These are phyloP conservation scores for Hecatera dysodea DNA, from an alignment of 2,888 invertebrate species.

Conservation along the genomic window DNA sequence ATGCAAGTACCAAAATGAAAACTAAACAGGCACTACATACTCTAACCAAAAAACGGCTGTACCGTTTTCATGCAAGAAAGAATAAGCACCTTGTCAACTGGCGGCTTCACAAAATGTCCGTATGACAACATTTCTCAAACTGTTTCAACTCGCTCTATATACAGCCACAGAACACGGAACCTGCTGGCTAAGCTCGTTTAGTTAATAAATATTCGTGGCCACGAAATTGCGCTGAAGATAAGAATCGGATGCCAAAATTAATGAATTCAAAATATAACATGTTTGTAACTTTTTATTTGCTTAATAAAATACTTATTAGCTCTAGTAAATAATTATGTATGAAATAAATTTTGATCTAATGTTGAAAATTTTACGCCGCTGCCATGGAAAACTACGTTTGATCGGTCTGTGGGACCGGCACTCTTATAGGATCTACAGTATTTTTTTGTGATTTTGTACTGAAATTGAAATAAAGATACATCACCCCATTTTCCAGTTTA, in stretches of 20 bases:
- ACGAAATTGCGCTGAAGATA: neutral
- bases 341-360: too few species aligned
- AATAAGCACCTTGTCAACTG: slow-evolving; percentile 54
- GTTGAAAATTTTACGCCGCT: too few species aligned
- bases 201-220: neutral
- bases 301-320: too few species aligned
- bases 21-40: neutral
- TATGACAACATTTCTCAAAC: slow-evolving; percentile 65
- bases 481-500: too few species aligned
- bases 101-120: slow-evolving; percentile 50
- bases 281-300: too few species aligned
- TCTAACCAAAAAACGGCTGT: slow-evolving; percentile 26
- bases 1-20: slow-evolving; percentile 1
- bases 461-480: too few species aligned
- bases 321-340: too few species aligned
- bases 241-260: neutral
- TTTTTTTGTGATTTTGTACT: too few species aligned
- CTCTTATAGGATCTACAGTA: too few species aligned
- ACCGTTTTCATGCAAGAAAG: slow-evolving; percentile 34
- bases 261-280: too few species aligned
- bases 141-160: slow-evolving; percentile 49
- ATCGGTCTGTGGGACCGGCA: too few species aligned
- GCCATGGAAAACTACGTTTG: too few species aligned
- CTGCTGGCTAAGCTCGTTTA: neutral
- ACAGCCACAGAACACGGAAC: neutral